Evolutionary conservation across 1,140 invertebrate genomes (phyloP).

Genomic region (Goniozus legneri): DNA sequence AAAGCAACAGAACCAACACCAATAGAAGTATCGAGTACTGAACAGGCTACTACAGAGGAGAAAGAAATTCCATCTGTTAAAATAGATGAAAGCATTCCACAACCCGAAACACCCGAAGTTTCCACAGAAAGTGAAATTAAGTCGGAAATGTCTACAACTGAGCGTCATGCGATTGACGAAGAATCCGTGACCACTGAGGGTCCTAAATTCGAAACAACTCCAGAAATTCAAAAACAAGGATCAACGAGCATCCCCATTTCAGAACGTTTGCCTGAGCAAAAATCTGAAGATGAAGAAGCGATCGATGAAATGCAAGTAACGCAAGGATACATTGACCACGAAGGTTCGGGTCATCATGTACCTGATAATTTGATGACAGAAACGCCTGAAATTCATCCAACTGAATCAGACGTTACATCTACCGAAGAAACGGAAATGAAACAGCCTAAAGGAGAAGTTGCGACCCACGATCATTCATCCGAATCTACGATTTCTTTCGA

Average conservation of each 20-base stretch:
- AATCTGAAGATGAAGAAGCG: slow-evolving; percentile 39
- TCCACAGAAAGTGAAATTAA: no score
- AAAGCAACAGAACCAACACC: neutral
- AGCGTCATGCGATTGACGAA: neutral
- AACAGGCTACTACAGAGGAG: neutral
- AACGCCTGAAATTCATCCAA: neutral
- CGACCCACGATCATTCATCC: slow-evolving; percentile 1
- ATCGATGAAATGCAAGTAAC: slow-evolving; percentile 25
- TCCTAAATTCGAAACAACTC: neutral
- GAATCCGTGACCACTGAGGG: slow-evolving; percentile 1
- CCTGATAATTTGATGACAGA: slow-evolving; percentile 28
- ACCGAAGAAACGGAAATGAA: neutral
- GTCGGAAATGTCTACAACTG: slow-evolving; percentile 8
- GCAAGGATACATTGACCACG: slow-evolving; percentile 18
- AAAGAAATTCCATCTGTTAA: neutral
- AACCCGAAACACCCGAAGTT: slow-evolving; percentile 2
- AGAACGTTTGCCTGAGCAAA: slow-evolving; percentile 36
- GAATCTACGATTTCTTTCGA: neutral
- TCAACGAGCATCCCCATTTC: slow-evolving; percentile 34
- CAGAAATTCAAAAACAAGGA: slow-evolving; percentile 22
- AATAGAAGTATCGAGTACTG: neutral
- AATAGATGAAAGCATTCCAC: neutral
- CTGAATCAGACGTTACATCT: slow-evolving; percentile 1
- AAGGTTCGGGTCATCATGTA: slow-evolving; percentile 16
- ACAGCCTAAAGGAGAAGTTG: slow-evolving; percentile 4